Percentiles rank a stretch among this genome's conserved stretches.
phyloP scores from a whole-genome alignment of 2,113 vertebrate genomes.

The Galbula dea region DNA sequence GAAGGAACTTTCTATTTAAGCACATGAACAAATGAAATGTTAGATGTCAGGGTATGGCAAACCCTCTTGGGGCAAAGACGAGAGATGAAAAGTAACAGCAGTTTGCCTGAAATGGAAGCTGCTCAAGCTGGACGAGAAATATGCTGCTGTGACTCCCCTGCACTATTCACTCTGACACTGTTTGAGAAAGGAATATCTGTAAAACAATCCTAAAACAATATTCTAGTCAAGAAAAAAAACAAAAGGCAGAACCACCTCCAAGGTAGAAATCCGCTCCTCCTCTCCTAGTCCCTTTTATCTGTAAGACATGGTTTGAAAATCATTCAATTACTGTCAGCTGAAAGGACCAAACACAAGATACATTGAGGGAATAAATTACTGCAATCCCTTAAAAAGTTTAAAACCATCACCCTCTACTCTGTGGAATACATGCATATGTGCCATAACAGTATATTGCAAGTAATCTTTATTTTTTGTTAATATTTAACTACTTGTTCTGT shows the following conservation, averaged over 20 bases:
- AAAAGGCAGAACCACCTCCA: not conserved
- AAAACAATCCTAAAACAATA: not conserved
- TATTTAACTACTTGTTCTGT: not conserved
- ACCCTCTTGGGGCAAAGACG: fast-evolving
- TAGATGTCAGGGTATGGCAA: not conserved
- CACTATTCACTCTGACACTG: not conserved
- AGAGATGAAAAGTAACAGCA: not conserved
- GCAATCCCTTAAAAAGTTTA: not conserved
- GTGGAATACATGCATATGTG: not conserved
- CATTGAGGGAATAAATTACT: not conserved
- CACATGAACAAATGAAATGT: not conserved
- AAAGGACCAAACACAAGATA: not conserved
- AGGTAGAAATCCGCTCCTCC: not conserved
- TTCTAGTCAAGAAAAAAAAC: not conserved
- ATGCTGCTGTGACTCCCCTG: not conserved
- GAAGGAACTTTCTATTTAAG: not conserved
- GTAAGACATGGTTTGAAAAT: not conserved
- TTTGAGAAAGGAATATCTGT: not conserved
- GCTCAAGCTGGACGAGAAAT: not conserved
- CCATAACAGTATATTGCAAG: not conserved
- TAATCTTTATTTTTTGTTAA: not conserved
- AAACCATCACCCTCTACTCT: not conserved
- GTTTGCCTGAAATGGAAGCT: not conserved
- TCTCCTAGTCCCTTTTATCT: not conserved
- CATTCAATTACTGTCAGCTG: not conserved